Evolutionary conservation across 64 coral and sea anemone species (phyloP), one percentile per base, ranked within the genome.

Genomic region (Stichodactyla helianthus): DNA sequence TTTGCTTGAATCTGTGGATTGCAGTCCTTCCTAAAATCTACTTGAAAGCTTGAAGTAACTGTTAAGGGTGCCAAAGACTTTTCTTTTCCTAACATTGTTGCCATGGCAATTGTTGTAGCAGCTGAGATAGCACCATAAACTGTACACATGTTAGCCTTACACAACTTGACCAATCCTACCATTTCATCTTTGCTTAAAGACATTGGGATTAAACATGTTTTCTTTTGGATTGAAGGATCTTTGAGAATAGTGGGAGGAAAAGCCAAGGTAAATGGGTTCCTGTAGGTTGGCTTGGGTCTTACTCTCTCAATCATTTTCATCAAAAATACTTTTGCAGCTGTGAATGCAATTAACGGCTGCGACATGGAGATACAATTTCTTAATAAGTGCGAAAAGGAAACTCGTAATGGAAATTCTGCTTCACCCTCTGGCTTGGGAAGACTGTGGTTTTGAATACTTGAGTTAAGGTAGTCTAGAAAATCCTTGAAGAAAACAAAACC

Each of bases 41-140:
- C 87, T 82, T 79, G 82, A 78, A 89, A 89, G 22, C 74, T 71
- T 22, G 83, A 63, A 18, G 87, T 87, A 89, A 93, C 51, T 54
- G 31, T 58, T 53, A 59, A 35, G 76, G 83, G 77, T n/a, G 79
- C 74, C 77, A 22, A 25, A 53, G 74, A 55, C 51, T 82, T 28
- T 76, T 63, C 58, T 77, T 86, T 81, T 16, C 65, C 55, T 19
- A 93, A 60, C 57, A 93, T 31, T 61, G 76, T 86, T 82, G 87
- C 68, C 59, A 89, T 86, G 56, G 92, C 92, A 79, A 85, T 35
- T 51, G 63, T 79, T 54, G 80, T 57, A 5, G 82, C 92, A 57
- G 92, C 92, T 62, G 84, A 85, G 51, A 93, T 20, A 17, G 87
- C 83, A 51, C 92, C 91, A 81, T 93, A 86, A 0, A 93, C 91